A percentile compares a stretch with the other conserved stretches of the same genome.
Conservation (phyloP, 2,113 vertebrate genomes). For the Pygoscelis adeliae region DNA sequence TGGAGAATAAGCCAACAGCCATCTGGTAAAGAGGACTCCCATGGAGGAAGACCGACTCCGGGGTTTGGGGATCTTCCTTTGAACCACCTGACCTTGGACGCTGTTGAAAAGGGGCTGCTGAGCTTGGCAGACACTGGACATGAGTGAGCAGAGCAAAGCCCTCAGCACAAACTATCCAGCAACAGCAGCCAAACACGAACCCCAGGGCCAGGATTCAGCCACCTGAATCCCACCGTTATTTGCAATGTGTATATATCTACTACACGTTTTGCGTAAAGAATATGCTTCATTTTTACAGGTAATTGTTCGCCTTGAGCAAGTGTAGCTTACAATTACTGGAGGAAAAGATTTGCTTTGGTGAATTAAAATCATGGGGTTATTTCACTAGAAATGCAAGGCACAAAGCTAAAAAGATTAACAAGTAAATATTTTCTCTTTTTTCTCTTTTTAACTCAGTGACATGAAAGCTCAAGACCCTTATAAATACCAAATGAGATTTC, state of each 20-base stretch:
- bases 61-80: background rate
- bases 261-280: background rate
- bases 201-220: background rate
- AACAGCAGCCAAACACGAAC: background rate
- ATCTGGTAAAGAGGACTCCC: background rate
- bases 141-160: background rate
- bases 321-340: conserved; percentile 39
- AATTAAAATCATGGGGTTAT: conserved; percentile 64
- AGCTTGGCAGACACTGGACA: background rate
- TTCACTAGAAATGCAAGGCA: conserved; percentile 41
- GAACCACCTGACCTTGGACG: background rate
- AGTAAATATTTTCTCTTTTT: conserved; percentile 36
- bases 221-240: background rate
- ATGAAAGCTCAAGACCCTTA: conserved; percentile 34
- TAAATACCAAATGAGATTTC: conserved; percentile 44
- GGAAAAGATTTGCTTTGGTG: conserved; percentile 49
- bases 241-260: background rate
- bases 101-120: background rate
- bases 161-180: background rate
- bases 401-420: conserved; percentile 35
- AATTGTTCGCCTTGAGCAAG: conserved; percentile 66
- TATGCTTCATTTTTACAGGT: conserved; percentile 37
- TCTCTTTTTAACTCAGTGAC: conserved; percentile 42
- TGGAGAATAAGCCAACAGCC: background rate
- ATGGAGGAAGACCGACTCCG: accelerated